A percentile compares a stretch with the other conserved stretches of the same genome.
phyloP scores from a whole-genome alignment of 1,140 invertebrate genomes.

The Anoplophora glabripennis region DNA sequence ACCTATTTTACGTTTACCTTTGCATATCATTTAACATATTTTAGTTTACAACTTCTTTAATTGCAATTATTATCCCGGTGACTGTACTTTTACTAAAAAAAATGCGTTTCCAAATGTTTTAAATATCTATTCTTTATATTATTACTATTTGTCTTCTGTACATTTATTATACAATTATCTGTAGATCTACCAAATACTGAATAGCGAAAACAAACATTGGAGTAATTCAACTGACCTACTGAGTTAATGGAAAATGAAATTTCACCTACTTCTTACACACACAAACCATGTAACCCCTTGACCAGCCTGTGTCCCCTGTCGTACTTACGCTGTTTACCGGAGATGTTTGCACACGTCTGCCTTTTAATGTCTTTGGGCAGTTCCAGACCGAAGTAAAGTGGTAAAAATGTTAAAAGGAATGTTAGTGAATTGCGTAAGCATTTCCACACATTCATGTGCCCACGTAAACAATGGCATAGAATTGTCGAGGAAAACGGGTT shows the following conservation, averaged over 20 bases:
- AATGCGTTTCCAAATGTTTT: too few species aligned
- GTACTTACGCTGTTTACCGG: neutral
- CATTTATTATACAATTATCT: too few species aligned
- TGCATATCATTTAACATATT: too few species aligned
- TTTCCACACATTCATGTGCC: slow-evolving; percentile 23
- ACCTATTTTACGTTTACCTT: too few species aligned
- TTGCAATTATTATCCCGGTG: too few species aligned
- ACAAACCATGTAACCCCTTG: neutral
- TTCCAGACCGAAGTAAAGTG: slow-evolving; percentile 11
- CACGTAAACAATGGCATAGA: slow-evolving; percentile 24
- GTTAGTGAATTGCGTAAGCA: slow-evolving; percentile 20
- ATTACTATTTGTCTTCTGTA: too few species aligned
- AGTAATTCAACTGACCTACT: too few species aligned
- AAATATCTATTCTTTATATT: too few species aligned
- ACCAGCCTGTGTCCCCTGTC: neutral
- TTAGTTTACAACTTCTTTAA: too few species aligned
- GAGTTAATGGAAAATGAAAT: neutral
- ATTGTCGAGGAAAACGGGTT: slow-evolving; percentile 25
- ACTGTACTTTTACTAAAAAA: too few species aligned
- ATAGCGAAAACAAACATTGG: too few species aligned
- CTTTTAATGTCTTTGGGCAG: neutral
- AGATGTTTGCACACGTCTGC: neutral
- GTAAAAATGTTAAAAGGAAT: slow-evolving; percentile 17
- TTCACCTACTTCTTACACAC: neutral
- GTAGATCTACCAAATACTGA: too few species aligned